Evolutionary conservation across 2,797 vertebrate genomes (phyloP).

Genomic region (Eospalax fontanierii): DNA sequence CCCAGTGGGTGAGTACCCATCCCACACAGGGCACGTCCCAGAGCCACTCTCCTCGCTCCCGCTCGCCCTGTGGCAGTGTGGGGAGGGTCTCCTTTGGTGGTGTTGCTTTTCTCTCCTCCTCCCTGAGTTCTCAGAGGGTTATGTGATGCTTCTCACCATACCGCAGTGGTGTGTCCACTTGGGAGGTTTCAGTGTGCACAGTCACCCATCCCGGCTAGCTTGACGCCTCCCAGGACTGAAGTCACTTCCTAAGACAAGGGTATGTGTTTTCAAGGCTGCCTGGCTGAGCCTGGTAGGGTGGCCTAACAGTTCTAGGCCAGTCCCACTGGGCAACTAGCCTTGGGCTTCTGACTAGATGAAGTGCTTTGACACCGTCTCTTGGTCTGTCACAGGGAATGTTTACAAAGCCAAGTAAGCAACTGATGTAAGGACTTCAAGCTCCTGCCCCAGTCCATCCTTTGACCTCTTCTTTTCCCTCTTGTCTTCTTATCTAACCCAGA

Average conservation of each 20-base stretch:
- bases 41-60: not conserved
- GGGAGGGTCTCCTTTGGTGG: no score
- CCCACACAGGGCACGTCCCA: not conserved
- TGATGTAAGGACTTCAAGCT: not conserved
- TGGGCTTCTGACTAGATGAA: not conserved
- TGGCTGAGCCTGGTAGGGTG: not conserved
- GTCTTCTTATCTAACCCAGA: conserved; percentile 6
- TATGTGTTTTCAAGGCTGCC: not conserved
- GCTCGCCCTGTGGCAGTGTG: not conserved
- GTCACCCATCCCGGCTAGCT: not conserved
- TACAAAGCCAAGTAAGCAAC: not conserved
- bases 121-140: not conserved
- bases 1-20: not conserved
- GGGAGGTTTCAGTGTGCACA: not conserved
- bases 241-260: not conserved
- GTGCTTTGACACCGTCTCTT: not conserved
- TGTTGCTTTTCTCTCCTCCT: not conserved
- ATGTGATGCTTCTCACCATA: not conserved
- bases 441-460: no score
- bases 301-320: not conserved
- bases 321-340: not conserved
- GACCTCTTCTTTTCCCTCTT: not conserved
- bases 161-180: not conserved
- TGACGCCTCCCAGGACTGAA: not conserved
- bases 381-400: not conserved